phyloP scores from a whole-genome alignment of 2,113 vertebrate genomes.

The Arenaria interpres region DNA sequence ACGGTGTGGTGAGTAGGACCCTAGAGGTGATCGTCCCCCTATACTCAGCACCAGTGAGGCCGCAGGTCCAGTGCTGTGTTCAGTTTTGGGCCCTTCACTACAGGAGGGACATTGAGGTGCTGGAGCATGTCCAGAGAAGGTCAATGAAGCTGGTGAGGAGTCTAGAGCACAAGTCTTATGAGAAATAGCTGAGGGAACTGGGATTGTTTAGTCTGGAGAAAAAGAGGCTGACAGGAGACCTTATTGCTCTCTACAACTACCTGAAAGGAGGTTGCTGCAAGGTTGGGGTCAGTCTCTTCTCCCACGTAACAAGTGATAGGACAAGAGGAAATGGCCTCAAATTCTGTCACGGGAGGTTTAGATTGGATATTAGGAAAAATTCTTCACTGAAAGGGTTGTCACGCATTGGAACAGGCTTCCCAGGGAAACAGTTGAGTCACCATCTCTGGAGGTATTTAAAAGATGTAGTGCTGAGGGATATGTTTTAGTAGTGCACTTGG shows the following conservation, averaged over 20 bases:
- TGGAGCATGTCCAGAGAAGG: neutral
- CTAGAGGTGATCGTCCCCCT: neutral
- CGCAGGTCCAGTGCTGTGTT: neutral
- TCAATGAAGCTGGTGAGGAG: neutral
- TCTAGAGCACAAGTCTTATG: neutral
- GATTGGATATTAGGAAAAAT: neutral
- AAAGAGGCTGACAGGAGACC: neutral
- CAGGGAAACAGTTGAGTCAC: neutral
- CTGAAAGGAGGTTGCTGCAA: neutral
- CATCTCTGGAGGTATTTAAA: neutral
- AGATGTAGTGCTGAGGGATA: neutral
- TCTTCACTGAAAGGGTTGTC: neutral
- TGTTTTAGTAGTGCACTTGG: neutral
- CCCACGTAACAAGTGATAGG: neutral
- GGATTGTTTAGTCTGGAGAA: neutral
- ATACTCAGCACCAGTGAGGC: neutral
- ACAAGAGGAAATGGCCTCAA: neutral
- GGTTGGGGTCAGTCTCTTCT: neutral
- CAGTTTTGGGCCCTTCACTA: neutral
- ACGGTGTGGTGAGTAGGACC: no score
- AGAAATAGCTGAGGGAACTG: neutral
- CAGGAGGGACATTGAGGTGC: neutral
- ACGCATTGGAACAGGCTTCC: neutral
- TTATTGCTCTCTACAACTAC: neutral
- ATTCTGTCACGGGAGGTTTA: neutral